Conservation (phyloP, 2,113 vertebrate genomes). For the Mesoclemmys tuberculata region DNA sequence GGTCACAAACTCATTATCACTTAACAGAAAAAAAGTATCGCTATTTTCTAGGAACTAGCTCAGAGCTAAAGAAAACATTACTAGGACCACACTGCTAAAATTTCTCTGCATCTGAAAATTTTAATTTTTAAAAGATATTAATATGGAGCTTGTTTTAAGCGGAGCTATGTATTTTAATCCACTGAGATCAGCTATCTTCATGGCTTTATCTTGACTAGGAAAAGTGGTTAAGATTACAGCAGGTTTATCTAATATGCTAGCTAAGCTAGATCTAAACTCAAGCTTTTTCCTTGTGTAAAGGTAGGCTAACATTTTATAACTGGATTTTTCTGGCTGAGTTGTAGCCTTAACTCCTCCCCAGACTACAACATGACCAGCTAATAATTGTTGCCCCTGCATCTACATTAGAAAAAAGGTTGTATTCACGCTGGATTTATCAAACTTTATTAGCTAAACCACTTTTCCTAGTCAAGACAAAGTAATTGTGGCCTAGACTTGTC, state of each 20-base stretch:
- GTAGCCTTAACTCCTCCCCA: background rate
- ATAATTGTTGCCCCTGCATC: background rate
- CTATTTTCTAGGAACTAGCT: background rate
- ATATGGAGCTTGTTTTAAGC: background rate
- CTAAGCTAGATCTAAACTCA: background rate
- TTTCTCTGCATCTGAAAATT: background rate
- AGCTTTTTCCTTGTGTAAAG: background rate
- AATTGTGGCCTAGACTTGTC: background rate
- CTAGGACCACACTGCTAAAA: background rate
- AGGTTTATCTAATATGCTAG: background rate
- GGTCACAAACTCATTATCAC: background rate
- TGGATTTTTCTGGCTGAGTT: background rate
- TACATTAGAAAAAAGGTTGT: background rate
- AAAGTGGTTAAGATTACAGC: background rate
- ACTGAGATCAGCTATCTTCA: background rate
- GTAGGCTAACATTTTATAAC: background rate
- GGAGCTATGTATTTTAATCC: background rate
- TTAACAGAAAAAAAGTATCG: background rate
- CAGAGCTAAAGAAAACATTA: background rate
- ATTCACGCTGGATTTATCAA: background rate
- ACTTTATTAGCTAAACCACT: background rate
- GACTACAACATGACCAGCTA: background rate
- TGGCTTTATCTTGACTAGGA: background rate
- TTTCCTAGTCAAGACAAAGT: background rate
- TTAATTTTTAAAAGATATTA: background rate